phyloP scores from a whole-genome alignment of 2,888 invertebrate species.

The Sinotaia quadrata region DNA sequence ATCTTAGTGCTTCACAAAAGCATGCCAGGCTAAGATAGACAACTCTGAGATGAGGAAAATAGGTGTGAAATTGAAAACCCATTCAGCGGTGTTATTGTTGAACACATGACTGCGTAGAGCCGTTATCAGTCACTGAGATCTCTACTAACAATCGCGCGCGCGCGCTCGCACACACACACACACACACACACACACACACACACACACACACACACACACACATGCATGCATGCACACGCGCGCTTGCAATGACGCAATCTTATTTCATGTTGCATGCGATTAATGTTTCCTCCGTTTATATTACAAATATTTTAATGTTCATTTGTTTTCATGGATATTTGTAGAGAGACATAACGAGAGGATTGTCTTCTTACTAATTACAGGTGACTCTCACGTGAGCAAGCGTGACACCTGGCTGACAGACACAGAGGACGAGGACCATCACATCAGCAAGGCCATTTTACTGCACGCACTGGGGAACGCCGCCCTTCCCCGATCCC shows the following conservation, averaged over 20 bases:
- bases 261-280: background rate
- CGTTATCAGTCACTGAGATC: too few species aligned
- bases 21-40: too few species aligned
- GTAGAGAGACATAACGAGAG: too few species aligned
- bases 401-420: slow-evolving; percentile 4
- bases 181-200: background rate
- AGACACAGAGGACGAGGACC: slow-evolving; percentile 24
- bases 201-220: background rate
- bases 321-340: background rate
- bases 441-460: slow-evolving; percentile 47
- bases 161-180: background rate
- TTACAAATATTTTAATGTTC: background rate
- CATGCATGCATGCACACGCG: background rate
- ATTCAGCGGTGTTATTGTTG: too few species aligned
- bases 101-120: too few species aligned
- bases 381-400: slow-evolving; percentile 1
- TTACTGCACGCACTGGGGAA: slow-evolving; percentile 51
- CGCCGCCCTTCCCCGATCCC: slow-evolving; percentile 45
- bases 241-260: background rate
- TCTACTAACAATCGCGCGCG: too few species aligned
- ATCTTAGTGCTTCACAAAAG: too few species aligned
- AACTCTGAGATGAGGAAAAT: too few species aligned
- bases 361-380: too few species aligned
- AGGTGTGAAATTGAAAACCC: too few species aligned
- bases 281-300: background rate